Evolutionary conservation across 2,888 invertebrate genomes (phyloP).

Genomic region (Drosophila neonasuta): DNA sequence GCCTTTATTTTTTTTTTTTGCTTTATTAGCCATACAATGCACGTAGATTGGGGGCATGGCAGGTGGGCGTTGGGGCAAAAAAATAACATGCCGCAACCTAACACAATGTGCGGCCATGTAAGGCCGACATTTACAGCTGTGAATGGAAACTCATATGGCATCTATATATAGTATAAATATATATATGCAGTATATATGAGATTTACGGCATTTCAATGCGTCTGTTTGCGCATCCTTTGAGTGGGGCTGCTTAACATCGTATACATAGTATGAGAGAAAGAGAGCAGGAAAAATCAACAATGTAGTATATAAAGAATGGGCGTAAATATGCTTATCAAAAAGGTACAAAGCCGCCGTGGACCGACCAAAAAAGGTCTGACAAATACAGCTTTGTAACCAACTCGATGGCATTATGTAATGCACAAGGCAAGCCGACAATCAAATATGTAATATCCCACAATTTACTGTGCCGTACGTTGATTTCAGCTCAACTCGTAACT

Average conservation of each 20-base stretch:
- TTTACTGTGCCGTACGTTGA: conserved; percentile 23
- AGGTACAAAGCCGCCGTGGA: conserved; percentile 49
- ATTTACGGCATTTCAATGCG: conserved; percentile 56
- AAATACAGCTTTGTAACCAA: conserved; percentile 40
- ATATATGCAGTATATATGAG: conserved; percentile 21
- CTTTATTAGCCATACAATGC: conserved; percentile 76
- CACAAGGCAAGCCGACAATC: conserved; percentile 54
- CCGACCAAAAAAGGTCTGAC: conserved; percentile 38
- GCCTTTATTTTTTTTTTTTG: conserved; percentile 49
- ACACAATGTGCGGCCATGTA: conserved; percentile 36
- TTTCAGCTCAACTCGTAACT: conserved; percentile 1
- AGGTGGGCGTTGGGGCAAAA: conserved; percentile 26
- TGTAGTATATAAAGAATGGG: conserved; percentile 25
- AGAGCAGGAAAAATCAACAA: conserved; percentile 11
- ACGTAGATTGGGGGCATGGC: conserved; percentile 54
- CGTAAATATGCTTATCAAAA: conserved; percentile 57
- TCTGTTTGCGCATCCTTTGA: conserved; percentile 47
- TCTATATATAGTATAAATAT: background rate
- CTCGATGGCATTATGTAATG: conserved; percentile 19
- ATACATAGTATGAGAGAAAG: background rate
- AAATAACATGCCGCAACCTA: conserved; percentile 56
- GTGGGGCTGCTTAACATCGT: conserved; percentile 35
- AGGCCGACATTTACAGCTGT: conserved; percentile 14
- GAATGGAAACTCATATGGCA: conserved; percentile 1
- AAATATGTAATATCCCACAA: conserved; percentile 58